Conservation (phyloP, 2,888 invertebrate species). For the Clostera curtula region DNA sequence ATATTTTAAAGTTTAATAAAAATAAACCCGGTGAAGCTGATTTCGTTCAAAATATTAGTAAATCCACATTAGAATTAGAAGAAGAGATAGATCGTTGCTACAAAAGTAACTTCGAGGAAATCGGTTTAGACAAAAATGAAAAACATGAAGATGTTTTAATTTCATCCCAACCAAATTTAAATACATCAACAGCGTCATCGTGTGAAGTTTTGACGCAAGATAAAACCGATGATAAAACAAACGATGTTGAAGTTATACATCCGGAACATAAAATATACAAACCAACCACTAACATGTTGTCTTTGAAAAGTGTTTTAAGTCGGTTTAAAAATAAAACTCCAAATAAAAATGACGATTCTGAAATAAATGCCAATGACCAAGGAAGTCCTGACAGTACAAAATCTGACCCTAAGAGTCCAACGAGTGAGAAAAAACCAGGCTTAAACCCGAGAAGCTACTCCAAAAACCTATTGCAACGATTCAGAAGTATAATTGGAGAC, state of each 20-base stretch:
- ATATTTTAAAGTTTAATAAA: constrained; percentile 60
- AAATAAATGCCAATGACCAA: constrained; percentile 62
- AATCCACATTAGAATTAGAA: constrained; percentile 65
- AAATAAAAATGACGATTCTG: constrained; percentile 51
- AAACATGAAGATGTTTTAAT: constrained; percentile 47
- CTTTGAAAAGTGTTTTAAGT: constrained; percentile 74
- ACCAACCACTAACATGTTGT: constrained; percentile 71
- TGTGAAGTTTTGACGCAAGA: constrained; percentile 69
- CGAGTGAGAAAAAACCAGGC: constrained; percentile 54
- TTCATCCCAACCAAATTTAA: constrained; percentile 61
- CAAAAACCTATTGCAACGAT: constrained; percentile 63
- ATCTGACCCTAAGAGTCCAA: constrained; percentile 55
- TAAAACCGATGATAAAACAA: constrained; percentile 57
- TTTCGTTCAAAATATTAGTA: constrained; percentile 54
- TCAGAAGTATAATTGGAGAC: constrained; percentile 67
- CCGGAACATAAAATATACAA: constrained; percentile 89
- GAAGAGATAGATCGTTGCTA: constrained; percentile 70
- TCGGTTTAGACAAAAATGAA: constrained; percentile 50
- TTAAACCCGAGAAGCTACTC: constrained; percentile 65
- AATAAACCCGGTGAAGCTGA: constrained; percentile 46
- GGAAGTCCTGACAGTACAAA: constrained; percentile 47
- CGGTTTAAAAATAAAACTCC: constrained; percentile 65
- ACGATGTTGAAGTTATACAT: constrained; percentile 73
- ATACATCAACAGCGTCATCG: constrained; percentile 70
- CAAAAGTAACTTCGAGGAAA: constrained; percentile 61